These are phyloP conservation scores for Syngnathus floridae DNA, from an alignment of 2,113 vertebrate species.

Conservation along the genomic window DNA sequence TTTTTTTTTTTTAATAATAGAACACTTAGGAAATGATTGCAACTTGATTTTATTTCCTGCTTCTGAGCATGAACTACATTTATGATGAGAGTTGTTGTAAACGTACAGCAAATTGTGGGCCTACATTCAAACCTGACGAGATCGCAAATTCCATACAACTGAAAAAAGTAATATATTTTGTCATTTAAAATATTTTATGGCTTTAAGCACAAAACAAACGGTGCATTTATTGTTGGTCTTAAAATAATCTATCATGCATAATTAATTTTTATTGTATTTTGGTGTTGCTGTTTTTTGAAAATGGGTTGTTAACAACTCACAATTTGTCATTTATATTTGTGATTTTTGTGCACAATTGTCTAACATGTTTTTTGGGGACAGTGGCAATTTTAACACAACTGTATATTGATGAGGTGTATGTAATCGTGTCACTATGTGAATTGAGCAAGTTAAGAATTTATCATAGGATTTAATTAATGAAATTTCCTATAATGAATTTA, in stretches of 20 bases:
- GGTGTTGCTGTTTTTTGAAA: background rate
- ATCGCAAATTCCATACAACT: conserved; percentile 1
- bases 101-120: background rate
- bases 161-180: background rate
- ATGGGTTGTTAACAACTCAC: background rate
- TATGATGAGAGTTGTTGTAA: background rate
- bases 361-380: background rate
- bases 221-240: background rate
- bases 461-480: background rate
- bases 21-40: background rate
- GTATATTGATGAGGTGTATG: background rate
- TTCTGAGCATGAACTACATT: background rate
- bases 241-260: conserved; percentile 2
- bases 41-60: background rate
- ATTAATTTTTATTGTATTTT: conserved; percentile 22
- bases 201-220: background rate
- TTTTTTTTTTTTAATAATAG: background rate
- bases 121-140: background rate
- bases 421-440: background rate
- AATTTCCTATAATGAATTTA: background rate
- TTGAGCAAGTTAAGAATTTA: background rate
- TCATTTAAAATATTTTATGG: background rate
- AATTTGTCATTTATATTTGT: background rate
- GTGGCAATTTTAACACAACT: background rate
- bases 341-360: background rate